phyloP scores from a whole-genome alignment of 1,140 invertebrate species.

The Achatina immaculata region DNA sequence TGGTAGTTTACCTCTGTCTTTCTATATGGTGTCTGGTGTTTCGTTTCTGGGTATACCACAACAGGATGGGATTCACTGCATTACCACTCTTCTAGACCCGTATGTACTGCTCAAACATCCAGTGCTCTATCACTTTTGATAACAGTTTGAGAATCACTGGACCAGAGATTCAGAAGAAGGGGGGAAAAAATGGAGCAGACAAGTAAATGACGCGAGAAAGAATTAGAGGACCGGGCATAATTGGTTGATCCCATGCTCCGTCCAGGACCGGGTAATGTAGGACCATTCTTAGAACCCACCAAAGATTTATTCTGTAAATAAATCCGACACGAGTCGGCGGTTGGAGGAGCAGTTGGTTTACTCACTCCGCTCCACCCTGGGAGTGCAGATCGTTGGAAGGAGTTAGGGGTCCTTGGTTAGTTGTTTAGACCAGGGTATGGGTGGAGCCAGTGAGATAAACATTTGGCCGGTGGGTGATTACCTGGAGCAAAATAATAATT shows the following conservation, averaged over 20 bases:
- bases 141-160: background rate
- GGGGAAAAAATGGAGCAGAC: no score
- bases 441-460: background rate
- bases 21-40: no score
- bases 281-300: background rate
- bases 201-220: background rate
- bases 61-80: no score
- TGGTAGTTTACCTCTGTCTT: no score
- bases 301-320: slow-evolving; percentile 6
- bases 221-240: background rate
- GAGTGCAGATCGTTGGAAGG: background rate
- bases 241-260: background rate
- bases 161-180: background rate
- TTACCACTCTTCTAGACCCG: no score
- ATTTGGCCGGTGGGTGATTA: background rate
- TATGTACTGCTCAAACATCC: no score
- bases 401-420: background rate
- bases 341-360: background rate
- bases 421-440: background rate
- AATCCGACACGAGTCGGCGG: background rate
- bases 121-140: no score
- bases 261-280: background rate
- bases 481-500: no score
- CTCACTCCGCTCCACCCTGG: no score
- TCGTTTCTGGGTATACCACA: no score